Evolutionary conservation across 2,113 vertebrate species (phyloP).

Genomic region (Hypomesus transpacificus): DNA sequence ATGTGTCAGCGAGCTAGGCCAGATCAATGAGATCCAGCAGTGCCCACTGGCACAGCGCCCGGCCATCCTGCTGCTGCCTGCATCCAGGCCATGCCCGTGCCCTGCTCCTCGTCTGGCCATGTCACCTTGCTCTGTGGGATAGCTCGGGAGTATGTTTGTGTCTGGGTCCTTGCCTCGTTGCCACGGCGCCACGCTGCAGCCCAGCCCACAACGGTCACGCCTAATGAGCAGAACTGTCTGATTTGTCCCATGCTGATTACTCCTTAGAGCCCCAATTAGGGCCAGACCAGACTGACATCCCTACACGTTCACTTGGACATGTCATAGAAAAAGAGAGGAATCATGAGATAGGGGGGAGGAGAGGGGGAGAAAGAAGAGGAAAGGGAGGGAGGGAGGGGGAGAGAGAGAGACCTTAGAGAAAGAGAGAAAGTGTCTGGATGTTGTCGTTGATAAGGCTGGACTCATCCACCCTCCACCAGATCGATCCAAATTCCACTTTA

Average conservation of each 20-base stretch:
- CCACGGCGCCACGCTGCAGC: slow-evolving; percentile 51
- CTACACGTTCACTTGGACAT: slow-evolving; percentile 79
- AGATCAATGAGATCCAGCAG: slow-evolving; percentile 30
- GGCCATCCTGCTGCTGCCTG: slow-evolving; percentile 30
- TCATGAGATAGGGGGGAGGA: slow-evolving; percentile 33
- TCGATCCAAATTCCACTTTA: slow-evolving; percentile 61
- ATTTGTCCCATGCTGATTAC: slow-evolving; percentile 92
- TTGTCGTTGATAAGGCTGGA: slow-evolving; percentile 9
- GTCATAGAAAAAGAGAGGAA: slow-evolving; percentile 53
- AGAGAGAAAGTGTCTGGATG: slow-evolving; percentile 18
- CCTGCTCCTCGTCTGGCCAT: slow-evolving; percentile 12
- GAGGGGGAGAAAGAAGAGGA: slow-evolving; percentile 24
- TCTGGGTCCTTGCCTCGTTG: slow-evolving; percentile 39
- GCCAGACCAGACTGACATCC: slow-evolving; percentile 85
- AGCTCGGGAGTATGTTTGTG: slow-evolving; percentile 7
- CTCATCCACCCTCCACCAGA: slow-evolving; percentile 56
- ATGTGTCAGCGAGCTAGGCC: slow-evolving; percentile 30
- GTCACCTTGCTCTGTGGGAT: slow-evolving; percentile 20
- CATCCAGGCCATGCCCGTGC: neutral
- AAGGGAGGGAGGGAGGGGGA: slow-evolving; percentile 10
- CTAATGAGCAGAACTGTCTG: slow-evolving; percentile 94
- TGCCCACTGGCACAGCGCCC: slow-evolving; percentile 28
- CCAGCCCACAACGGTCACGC: slow-evolving; percentile 71
- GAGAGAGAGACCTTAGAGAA: slow-evolving; percentile 25
- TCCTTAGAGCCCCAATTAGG: slow-evolving; percentile 94